Percentiles rank a stretch among this genome's conserved stretches.
These are phyloP conservation scores for Nycticryphes semicollaris DNA, from an alignment of 2,113 vertebrate species.

Conservation along the genomic window DNA sequence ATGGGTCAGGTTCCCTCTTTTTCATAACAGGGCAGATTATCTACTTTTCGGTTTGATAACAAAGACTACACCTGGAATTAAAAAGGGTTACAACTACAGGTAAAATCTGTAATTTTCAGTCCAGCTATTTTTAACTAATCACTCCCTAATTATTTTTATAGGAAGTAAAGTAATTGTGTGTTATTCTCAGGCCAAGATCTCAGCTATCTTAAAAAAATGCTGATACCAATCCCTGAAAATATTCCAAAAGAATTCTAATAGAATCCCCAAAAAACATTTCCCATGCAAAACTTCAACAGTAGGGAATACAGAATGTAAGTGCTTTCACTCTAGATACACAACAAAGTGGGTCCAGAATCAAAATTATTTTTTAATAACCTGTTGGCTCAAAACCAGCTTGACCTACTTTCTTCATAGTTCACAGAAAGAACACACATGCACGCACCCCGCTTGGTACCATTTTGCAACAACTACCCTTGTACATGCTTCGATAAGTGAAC, in stretches of 20 bases:
- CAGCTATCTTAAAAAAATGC: not conserved
- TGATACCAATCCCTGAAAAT: not conserved
- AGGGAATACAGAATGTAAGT: not conserved
- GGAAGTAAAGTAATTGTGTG: not conserved
- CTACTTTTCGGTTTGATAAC: not conserved
- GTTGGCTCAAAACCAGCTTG: conserved; percentile 3
- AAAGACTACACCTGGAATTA: not conserved
- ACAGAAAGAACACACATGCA: not conserved
- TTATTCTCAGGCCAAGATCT: not conserved
- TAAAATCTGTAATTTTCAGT: not conserved
- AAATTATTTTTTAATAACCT: conserved; percentile 22
- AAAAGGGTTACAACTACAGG: not conserved
- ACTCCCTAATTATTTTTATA: not conserved
- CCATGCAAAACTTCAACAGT: not conserved
- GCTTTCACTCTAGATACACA: not conserved
- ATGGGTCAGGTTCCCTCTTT: not conserved
- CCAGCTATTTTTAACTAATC: not conserved
- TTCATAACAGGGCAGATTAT: not conserved
- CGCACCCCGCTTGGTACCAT: not conserved
- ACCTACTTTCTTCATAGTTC: conserved; percentile 10
- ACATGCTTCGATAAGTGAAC: conserved; percentile 37
- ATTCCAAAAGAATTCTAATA: not conserved
- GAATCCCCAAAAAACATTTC: not conserved
- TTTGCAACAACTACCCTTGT: conserved; percentile 27
- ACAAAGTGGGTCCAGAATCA: not conserved